Evolutionary conservation across 2,888 invertebrate species (phyloP), one percentile per base, ranked within the genome.

Genomic region (Acronicta psi): DNA sequence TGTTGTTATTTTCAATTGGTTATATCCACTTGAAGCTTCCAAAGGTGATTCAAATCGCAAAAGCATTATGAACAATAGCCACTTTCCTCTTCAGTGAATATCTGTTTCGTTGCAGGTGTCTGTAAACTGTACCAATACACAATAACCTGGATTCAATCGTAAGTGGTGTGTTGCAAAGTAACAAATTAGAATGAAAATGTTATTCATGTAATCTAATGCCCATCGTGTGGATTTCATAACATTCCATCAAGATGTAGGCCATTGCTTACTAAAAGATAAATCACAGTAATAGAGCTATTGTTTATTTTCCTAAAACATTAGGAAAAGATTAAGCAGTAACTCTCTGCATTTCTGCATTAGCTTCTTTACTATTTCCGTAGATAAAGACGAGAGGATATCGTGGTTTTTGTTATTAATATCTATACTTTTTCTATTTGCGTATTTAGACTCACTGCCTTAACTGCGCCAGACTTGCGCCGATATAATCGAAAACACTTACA

Each of bases 81-180:
- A 49, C 11, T 66, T 46, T 17, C 7, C 25, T 17, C 16, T 72
- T 59, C 25, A 68, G 43, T 43, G n/a, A 46, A 14, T 17, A 18
- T 68, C 29, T 71, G 52, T 68, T 68, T 59, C 6, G 40, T 73
- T 76, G 18, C 77, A 76, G 69, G 55, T 73, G 59, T 51, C 52
- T 58, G 57, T 68, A 44, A 53, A 0, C 54, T 58, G 57, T 68
- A 44, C 53, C 13, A 51, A 69, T 63, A 65, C 53, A 57, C 42
- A 60, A 52, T 47, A 51, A 41, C 44, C 63, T 63, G 69, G 56
- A 67, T 40, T 64, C 46, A 46, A 65, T 52, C 37, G 55, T 73
- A 72, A 72, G 63, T 73, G 45, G 54, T 56, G 60, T 69, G 69
- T 55, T 52, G n/a, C 59, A 36, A 51, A 51, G 18, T 38, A 49